phyloP scores from a whole-genome alignment of 2,113 vertebrate genomes.

The Pachycephala philippinensis region DNA sequence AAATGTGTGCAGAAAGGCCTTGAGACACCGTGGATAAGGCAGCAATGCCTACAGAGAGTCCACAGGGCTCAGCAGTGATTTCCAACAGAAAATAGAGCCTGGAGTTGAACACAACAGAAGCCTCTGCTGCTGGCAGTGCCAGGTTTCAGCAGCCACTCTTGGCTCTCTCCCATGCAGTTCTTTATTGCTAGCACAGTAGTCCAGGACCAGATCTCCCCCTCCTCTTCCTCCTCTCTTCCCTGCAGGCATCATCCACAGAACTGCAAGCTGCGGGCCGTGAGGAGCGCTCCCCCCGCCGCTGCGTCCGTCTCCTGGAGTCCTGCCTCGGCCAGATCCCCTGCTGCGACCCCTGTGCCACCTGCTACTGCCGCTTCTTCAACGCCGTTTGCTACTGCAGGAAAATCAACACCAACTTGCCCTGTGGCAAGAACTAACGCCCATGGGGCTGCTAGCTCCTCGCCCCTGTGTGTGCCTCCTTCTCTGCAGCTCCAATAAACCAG shows the following conservation, averaged over 20 bases:
- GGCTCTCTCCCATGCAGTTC: not conserved
- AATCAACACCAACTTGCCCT: constrained; percentile 75
- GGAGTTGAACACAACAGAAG: accelerated
- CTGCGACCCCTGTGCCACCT: constrained; percentile 92
- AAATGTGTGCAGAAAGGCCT: not conserved
- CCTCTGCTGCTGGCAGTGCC: accelerated
- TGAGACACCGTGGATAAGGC: not conserved
- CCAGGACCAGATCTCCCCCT: not conserved
- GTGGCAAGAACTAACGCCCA: constrained; percentile 64
- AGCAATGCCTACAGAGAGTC: not conserved
- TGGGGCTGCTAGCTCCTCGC: not conserved
- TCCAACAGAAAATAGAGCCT: not conserved
- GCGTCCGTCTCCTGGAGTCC: constrained; percentile 88
- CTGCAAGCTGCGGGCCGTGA: constrained; percentile 74
- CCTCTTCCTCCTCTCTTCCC: not conserved
- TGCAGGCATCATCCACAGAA: constrained; percentile 66
- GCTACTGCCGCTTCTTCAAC: constrained; percentile 97
- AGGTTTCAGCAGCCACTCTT: not conserved
- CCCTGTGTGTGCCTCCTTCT: accelerated
- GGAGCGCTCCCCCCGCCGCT: constrained; percentile 84
- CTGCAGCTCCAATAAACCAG: constrained; percentile 37
- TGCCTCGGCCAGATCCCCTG: constrained; percentile 90
- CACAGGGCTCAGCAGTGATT: not conserved
- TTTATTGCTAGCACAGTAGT: not conserved
- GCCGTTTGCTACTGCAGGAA: constrained; percentile 93